Percentiles rank a stretch among this genome's conserved stretches.
These are phyloP conservation scores for Eospalax fontanierii DNA, from an alignment of 2,797 vertebrate species.

Conservation along the genomic window DNA sequence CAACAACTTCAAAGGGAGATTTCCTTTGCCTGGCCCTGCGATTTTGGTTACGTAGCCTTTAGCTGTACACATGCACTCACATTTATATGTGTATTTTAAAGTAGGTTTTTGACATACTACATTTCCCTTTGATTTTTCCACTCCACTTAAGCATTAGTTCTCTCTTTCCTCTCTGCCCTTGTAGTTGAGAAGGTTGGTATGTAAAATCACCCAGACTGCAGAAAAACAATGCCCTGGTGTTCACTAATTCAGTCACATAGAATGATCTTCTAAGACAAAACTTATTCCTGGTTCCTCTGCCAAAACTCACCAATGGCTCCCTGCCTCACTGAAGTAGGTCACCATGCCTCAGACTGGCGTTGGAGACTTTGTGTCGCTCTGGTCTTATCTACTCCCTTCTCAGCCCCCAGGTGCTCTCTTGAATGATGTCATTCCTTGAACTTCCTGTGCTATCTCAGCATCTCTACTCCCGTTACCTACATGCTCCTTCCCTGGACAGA, in stretches of 20 bases:
- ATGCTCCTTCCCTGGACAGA: too few relatives aligned
- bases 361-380: background rate
- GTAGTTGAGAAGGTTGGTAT: background rate
- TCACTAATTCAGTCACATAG: background rate
- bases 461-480: background rate
- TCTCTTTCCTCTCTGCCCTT: too few relatives aligned
- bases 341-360: background rate
- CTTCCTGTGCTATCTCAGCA: background rate
- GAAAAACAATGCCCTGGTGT: background rate
- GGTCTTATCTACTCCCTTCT: background rate
- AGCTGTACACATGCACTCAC: too few relatives aligned
- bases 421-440: background rate
- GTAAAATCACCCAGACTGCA: background rate
- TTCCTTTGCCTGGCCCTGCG: too few relatives aligned
- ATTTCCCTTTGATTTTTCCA: too few relatives aligned
- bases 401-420: fast-evolving
- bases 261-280: background rate
- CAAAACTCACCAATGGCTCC: background rate
- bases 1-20: too few relatives aligned
- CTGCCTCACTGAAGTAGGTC: background rate
- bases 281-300: background rate
- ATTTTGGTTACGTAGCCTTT: too few relatives aligned
- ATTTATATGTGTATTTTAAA: too few relatives aligned
- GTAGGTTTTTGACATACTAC: too few relatives aligned
- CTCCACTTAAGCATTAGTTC: too few relatives aligned